Base-by-base conservation (phyloP, 1,140 invertebrate genomes). In the Protaetia brevitarsis region DNA sequence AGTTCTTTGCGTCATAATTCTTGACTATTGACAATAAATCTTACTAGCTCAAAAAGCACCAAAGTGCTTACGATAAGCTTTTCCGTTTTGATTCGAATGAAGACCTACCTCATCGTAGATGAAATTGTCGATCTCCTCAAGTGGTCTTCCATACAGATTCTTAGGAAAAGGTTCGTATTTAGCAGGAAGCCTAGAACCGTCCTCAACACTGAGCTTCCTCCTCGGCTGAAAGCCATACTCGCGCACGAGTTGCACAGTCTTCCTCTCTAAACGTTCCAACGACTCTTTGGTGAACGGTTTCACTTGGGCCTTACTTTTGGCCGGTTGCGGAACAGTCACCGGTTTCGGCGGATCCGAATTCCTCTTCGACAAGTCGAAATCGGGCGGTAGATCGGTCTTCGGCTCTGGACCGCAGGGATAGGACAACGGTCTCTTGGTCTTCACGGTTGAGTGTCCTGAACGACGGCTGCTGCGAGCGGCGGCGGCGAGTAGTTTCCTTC, bases 111-210 rank as follows among this genome's bases (percentile, higher is more conserved):
- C 94, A 79, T 96, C 93, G 80, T 93, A 95, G 77, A 96, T 95
- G 78, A 94, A 95, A 80, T 90, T 93, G 83, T 97, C 95, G 78
- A 97, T 94, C 81, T 97, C 95, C 80, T 97, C 94, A 63, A 97
- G 84, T 45, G 95, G 94, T 73, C 89, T 88, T 67, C 94, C 94
- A 76, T 94, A 94, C 69, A 94, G 85, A 70, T 89, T 86, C 69
- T 83, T 84, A 68, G 93, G 92, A 80, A 95, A 93, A 31, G 92
- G 92, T 79, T 94, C 92, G 78, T 88, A 95, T 80, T 93, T 93
- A 68, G 86, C 81, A 58, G 92, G 92, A 75, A 95, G 80, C 26
- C 92, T 83, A 31, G 90, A 89, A 31, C 92, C 92, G 78, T 94
- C 92, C 76, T 91, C 89, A 34, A 93, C 90, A 73, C 87, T 89